Evolutionary conservation across 2,888 invertebrate species (phyloP), one percentile per base, ranked within the genome.

Genomic region (Cosmorhoe ocellata): DNA sequence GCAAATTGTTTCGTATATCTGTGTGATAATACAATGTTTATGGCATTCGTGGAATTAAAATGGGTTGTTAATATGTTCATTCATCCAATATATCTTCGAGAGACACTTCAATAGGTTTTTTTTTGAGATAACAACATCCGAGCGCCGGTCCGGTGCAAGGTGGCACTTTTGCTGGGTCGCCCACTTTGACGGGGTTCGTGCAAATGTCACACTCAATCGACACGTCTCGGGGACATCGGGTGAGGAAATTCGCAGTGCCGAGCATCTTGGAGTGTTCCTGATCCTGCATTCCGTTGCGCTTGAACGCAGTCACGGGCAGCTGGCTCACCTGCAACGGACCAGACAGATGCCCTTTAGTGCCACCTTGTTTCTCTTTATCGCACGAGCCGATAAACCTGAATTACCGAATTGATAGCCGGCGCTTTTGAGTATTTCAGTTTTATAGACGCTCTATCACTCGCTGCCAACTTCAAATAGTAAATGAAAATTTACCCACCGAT

Each of bases 221-320:
- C 42, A 88, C 84, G 62, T 87, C 88, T 33, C 71, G 78, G 12
- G 84, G 79, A 58, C 71, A 74, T 63, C 84, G 74, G 53, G 51
- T 54, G 51, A 89, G 79, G 65, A 80, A 89, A 74, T 85, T 88
- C 39, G 84, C 57, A 55, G 84, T 76, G 39, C 86, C 86, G 58
- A 82, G 69, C 42, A 71, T 51, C 66, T 74, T 79, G 45, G 89
- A 87, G 71, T 85, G 81, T 60, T 87, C 85, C 65, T 86, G 84
- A 61, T 89, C 89, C 64, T 89, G 89, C 78, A 88, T 84, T 56
- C 89, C 89, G 62, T 89, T 89, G 47, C 89, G 84, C 72, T 88
- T 89, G 76, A 89, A 88, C 52, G 87, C 86, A 54, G 80, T 62
- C 56, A 84, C 81, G 50, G 89, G 89, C 58, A 88, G 67, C 71